These are phyloP conservation scores for Dasyornis broadbenti DNA, from an alignment of 2,113 vertebrate genomes.

Conservation along the genomic window DNA sequence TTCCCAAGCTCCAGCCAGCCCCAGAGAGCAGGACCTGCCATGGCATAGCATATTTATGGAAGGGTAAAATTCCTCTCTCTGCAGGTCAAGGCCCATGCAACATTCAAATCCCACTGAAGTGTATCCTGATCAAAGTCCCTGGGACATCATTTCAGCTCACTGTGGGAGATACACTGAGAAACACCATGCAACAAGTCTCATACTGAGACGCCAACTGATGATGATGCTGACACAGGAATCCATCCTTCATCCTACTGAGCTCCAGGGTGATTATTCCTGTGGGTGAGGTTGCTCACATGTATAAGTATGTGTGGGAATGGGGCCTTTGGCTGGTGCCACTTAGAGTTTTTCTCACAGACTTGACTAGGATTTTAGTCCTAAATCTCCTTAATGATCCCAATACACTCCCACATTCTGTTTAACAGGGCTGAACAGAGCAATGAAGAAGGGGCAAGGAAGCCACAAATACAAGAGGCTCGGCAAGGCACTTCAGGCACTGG, in stretches of 20 bases:
- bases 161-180: not conserved
- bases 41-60: not conserved
- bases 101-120: not conserved
- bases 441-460: not conserved
- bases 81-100: not conserved
- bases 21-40: not conserved
- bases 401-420: not conserved
- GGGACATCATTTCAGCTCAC: not conserved
- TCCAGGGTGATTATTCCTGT: not conserved
- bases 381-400: not conserved
- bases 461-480: not conserved
- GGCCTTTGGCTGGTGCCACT: not conserved
- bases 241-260: not conserved
- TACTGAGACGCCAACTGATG: not conserved
- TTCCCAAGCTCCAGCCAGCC: not conserved
- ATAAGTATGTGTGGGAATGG: not conserved
- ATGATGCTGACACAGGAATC: not conserved
- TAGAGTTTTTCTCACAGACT: conserved; percentile 1
- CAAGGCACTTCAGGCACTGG: not conserved
- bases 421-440: not conserved
- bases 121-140: conserved; percentile 14
- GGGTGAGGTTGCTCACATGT: not conserved
- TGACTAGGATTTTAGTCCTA: not conserved
- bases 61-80: conserved; percentile 3
- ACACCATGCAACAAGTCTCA: not conserved